phyloP scores from a whole-genome alignment of 1,140 invertebrate genomes.

The Eufriesea mexicana region DNA sequence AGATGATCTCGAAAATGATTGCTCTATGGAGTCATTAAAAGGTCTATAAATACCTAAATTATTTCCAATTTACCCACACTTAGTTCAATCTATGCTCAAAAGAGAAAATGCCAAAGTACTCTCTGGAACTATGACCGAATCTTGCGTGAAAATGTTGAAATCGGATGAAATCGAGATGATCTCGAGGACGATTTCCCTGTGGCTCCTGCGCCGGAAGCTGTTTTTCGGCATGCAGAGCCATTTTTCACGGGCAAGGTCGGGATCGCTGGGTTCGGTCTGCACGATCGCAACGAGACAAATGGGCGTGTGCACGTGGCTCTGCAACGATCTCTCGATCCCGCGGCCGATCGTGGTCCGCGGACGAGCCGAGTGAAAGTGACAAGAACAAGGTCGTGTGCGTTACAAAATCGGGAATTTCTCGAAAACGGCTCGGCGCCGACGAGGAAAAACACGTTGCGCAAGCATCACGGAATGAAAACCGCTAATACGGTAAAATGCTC shows the following conservation, averaged over 20 bases:
- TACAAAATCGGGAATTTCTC: slow-evolving; percentile 74
- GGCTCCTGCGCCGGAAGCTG: no score
- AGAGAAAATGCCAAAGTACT: no score
- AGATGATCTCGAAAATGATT: no score
- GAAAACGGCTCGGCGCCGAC: slow-evolving; percentile 54
- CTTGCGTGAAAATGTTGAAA: no score
- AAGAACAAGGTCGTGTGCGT: slow-evolving; percentile 75
- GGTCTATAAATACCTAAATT: no score
- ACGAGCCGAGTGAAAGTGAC: slow-evolving; percentile 77
- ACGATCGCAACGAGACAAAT: slow-evolving; percentile 5
- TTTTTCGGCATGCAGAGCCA: not conserved
- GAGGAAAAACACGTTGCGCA: slow-evolving; percentile 45
- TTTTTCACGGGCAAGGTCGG: slow-evolving; percentile 66
- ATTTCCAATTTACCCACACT: no score
- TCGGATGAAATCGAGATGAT: no score
- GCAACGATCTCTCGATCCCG: slow-evolving; percentile 31
- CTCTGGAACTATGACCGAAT: no score
- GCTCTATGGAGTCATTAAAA: no score
- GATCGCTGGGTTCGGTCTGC: slow-evolving; percentile 14
- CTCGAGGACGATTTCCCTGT: no score
- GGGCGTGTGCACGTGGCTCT: slow-evolving; percentile 32
- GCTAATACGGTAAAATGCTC: not conserved
- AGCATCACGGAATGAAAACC: slow-evolving; percentile 35
- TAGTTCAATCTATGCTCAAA: no score
- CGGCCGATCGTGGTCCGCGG: slow-evolving; percentile 55